Evolutionary conservation across 1,140 invertebrate genomes (phyloP), one percentile per base, ranked within the genome.

Genomic region (Colletes gigas): DNA sequence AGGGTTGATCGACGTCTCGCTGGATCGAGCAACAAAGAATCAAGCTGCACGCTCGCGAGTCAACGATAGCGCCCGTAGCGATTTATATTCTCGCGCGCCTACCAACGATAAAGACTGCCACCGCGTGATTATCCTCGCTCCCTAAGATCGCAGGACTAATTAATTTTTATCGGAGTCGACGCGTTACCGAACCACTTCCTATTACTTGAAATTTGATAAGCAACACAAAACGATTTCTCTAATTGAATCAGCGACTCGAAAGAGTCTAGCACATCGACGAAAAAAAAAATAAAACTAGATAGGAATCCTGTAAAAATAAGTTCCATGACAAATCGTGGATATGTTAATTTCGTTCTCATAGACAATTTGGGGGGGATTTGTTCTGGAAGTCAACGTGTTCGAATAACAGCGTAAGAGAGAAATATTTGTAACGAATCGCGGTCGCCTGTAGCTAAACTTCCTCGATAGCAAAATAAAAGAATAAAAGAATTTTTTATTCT

Each of bases 91-190:
- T 57, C 52, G 57, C 54, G 44, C 50, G 59, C 21, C 52, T 62
- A 59, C 6, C 55, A 57, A 83, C 76, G 81, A 80, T 81, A 83
- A 55, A 65, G 44, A 39, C 14, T 79, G 41, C 30, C 60, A 60
- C 8, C 17, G 39, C 41, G 55, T 17, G 44, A 78, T 85, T 72
- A 71, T 73, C 5, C 41, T 62, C 12, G 52, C 15, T 17, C 55
- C 30, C 21, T 69, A 75, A 75, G 62, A 63, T 78, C 62, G 63
- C 62, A 50, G 19, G 63, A 62, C 55, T 44, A 70, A 82, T 86
- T 86, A 83, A 50, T 75, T 86, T 79, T 85, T 86, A 85, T 86
- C 79, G 52, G 19, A 10, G 9, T 14, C 8, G 8, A 14, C 7
- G 14, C 10, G 3, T 7, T 55, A 79, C 19, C 7, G n/a, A 7